Evolutionary conservation across 2,888 invertebrate species (phyloP), one percentile per base, ranked within the genome.

Genomic region (Germaria angustata): DNA sequence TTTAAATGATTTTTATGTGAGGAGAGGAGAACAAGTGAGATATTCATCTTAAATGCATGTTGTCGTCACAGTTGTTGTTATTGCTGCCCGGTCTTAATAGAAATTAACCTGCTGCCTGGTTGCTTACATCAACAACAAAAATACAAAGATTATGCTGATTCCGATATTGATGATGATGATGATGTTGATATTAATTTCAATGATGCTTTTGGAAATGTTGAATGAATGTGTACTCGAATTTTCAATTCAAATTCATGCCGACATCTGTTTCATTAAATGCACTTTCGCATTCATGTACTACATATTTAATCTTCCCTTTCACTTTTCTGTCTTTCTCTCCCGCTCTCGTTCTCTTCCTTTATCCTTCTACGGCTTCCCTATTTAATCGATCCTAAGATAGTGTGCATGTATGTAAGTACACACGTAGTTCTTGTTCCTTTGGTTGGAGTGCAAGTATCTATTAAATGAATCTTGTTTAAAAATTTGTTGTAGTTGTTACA

Each of bases 41-140:
- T n/a, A n/a, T 36, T 66, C 32, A 39, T 69, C 15, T 69, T 55
- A 44, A 69, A 73, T 41, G 46, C 65, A 75, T 44, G 20, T 69
- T 73, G 55, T 69, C 68, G 55, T 49, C 15, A 46, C 15, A 44
- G 2, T 46, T 46, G 22, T 69, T 24, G 39, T 46, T 46, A 11
- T 69, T 24, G 39, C 20, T 44, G 63, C 15, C 11, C 32, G 17
- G 6, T n/a, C 17, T 46, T 22, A 32, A 17, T 39, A 15, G 9
- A 63, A 69, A 78, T 73, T 73, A 78, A 78, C 77, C 73, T 78
- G 68, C 55, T 57, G 55, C 53, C n/a, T n/a, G n/a, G n/a, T n/a
- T n/a, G n/a, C n/a, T n/a, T 68, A 22, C n/a, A 28, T n/a, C 22
- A 68, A 34, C 41, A 41, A 34, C 5, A 44, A 24, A 2, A 75